Conservation (phyloP, 2,888 invertebrate genomes). For the Atrina japonica region DNA sequence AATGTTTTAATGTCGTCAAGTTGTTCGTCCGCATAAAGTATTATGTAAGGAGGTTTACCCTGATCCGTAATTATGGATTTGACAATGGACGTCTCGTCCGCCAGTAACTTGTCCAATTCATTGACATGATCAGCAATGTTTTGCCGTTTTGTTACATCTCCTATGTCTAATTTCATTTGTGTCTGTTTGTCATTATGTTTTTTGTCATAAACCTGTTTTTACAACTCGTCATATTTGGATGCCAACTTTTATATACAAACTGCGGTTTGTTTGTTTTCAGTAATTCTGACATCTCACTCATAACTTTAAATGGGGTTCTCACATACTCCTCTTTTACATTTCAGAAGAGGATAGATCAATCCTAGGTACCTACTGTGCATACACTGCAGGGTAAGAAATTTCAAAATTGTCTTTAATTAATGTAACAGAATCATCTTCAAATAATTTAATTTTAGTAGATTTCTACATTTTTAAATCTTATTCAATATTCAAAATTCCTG, state of each 20-base stretch:
- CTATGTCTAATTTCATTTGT: neutral
- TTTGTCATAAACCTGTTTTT: conserved; percentile 6
- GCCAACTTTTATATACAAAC: too few relatives aligned
- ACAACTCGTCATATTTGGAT: neutral
- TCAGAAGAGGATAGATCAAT: too few relatives aligned
- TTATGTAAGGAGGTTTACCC: conserved; percentile 36
- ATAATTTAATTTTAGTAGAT: too few relatives aligned
- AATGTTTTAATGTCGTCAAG: conserved; percentile 41
- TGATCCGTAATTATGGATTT: conserved; percentile 21
- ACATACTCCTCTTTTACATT: conserved; percentile 7
- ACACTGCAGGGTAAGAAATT: too few relatives aligned
- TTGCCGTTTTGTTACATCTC: neutral
- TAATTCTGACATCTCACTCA: conserved; percentile 1
- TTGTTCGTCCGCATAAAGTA: conserved; percentile 44
- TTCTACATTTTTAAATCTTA: too few relatives aligned
- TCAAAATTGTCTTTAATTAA: too few relatives aligned
- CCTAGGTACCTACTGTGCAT: too few relatives aligned
- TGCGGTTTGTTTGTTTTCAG: conserved; percentile 3
- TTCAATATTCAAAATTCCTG: too few relatives aligned
- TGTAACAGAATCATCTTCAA: too few relatives aligned
- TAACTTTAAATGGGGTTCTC: neutral
- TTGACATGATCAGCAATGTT: conserved; percentile 6
- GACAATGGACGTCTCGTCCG: neutral
- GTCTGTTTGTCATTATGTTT: conserved; percentile 15
- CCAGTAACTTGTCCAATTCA: conserved; percentile 2